Evolutionary conservation across 2,113 vertebrate genomes (phyloP), one percentile per base, ranked within the genome.

Genomic region (Rhinoptilus africanus): DNA sequence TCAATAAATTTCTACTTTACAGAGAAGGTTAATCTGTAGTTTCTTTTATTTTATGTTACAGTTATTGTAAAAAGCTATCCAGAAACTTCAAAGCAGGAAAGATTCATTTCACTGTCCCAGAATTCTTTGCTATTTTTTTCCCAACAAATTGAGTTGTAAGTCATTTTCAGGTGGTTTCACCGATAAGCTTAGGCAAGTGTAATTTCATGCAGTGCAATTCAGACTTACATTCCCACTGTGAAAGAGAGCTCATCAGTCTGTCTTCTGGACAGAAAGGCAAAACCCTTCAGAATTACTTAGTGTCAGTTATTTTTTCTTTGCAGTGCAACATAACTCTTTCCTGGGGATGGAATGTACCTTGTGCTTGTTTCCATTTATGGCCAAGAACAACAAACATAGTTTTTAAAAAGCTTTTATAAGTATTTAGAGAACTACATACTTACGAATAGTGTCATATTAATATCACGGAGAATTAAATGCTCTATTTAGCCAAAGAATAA

Each of bases 101-200:
- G 95, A 91, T 89, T 85, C 47, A 94, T 91, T 94, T 87, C 64
- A 34, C 22, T 43, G 75, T 89, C 62, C 72, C 91, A 87, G 79
- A 89, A 84, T 84, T 74, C 86, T 93, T 92, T 84, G 56, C 26
- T 86, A 39, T 80, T 88, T 94, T 89, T 88, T 93, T 64, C 45
- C 39, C 57, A 60, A 57, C 24, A 93, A 96, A 95, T 91, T 95
- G 93, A 95, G 76, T 71, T 93, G 64, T 97, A 94, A 93, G 83
- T 94, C 60, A 95, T 96, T 91, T 96, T 97, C 86, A 85, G 88
- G 85, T 94, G 85, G 73, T 91, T 95, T 91, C 76, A 64, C 83
- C 0, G 10, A 94, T 95, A 96, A 95, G 88, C 79, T 94, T 81
- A 95, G 88, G 88, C 88, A 86, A 86, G 88, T 89, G 68, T 75